Evolutionary conservation across 1,140 invertebrate species (phyloP).

Genomic region (Solenopsis fugax): DNA sequence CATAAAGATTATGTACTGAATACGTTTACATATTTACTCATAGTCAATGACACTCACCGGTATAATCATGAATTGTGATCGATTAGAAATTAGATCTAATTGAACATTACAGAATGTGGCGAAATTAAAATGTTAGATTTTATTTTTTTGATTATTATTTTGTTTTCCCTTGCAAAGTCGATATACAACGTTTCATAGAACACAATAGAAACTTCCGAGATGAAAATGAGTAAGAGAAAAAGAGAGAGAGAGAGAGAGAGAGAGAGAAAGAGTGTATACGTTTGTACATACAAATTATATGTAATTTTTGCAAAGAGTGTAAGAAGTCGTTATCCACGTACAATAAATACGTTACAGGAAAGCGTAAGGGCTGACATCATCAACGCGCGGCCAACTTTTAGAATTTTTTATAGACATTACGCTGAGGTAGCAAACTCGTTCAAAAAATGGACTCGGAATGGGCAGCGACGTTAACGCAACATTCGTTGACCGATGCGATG

Average conservation of each 20-base stretch:
- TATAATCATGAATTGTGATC: conserved; percentile 49
- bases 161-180: conserved; percentile 3
- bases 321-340: neutral
- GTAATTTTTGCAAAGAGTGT: conserved; percentile 24
- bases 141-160: conserved; percentile 31
- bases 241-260: neutral
- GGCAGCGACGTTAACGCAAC: conserved; percentile 61
- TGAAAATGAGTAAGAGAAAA: neutral
- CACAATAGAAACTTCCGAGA: conserved; percentile 20
- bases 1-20: conserved; percentile 84
- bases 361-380: conserved; percentile 41
- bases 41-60: conserved; percentile 30
- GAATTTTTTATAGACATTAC: conserved; percentile 58
- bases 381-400: conserved; percentile 55
- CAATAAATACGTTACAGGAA: conserved; percentile 43
- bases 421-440: conserved; percentile 74
- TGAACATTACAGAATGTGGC: conserved; percentile 23
- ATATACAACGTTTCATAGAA: conserved; percentile 25
- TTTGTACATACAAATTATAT: conserved; percentile 54
- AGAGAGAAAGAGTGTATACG: conserved; percentile 1
- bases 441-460: conserved; percentile 55
- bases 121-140: conserved; percentile 26
- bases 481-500: conserved; percentile 54
- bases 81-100: conserved; percentile 22
- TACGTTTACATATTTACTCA: conserved; percentile 81